Conservation (phyloP, 2,113 vertebrate species). For the Calidris pugnax region DNA sequence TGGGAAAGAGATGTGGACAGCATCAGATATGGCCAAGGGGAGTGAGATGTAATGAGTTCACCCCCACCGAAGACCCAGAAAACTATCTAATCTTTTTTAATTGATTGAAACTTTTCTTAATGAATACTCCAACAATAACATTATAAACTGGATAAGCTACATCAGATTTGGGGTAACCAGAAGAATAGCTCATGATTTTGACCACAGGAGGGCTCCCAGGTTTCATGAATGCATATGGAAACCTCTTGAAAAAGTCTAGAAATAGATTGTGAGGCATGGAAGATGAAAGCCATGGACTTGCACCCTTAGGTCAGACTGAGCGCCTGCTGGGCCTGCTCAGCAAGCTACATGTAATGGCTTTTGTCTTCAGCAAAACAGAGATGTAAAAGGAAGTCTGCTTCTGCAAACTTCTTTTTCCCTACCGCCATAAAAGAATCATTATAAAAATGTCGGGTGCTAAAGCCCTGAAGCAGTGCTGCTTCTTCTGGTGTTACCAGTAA, state of each 20-base stretch:
- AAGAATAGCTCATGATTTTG: constrained; percentile 9
- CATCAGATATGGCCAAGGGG: neutral
- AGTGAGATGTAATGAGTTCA: neutral
- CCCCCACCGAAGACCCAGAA: neutral
- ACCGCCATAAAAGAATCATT: neutral
- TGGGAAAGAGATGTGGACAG: neutral
- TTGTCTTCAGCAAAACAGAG: neutral
- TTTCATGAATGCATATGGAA: constrained; percentile 23
- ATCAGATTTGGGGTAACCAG: neutral
- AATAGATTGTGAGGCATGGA: neutral
- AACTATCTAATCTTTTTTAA: neutral
- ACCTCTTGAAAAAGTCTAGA: neutral
- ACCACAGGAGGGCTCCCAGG: constrained; percentile 67
- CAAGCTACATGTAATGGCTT: neutral
- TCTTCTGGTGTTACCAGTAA: neutral
- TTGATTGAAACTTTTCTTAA: neutral
- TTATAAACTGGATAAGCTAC: neutral
- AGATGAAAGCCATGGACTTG: neutral
- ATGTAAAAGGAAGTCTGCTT: neutral
- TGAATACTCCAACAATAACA: neutral
- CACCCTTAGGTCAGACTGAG: neutral
- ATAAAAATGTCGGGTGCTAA: neutral
- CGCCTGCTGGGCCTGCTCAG: neutral
- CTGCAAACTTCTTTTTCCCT: neutral
- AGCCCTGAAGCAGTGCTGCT: neutral